Evolutionary conservation across 2,888 invertebrate genomes (phyloP).

Genomic region (Cacoxenus indagator): DNA sequence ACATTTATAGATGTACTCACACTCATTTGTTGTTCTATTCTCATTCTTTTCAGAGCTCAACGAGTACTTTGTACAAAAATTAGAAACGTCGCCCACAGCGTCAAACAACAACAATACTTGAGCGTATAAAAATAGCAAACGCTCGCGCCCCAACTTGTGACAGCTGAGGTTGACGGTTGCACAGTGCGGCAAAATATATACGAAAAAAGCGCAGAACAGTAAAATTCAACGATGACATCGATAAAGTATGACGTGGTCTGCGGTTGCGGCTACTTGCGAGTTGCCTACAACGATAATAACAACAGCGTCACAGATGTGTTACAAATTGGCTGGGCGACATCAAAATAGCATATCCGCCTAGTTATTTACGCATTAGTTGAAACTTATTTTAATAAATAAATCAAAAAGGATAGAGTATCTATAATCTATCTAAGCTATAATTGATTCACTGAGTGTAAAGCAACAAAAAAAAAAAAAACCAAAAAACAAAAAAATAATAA

Average conservation of each 20-base stretch:
- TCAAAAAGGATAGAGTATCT: neutral
- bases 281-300: no score
- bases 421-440: conserved; percentile 21
- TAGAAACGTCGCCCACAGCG: conserved; percentile 12
- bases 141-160: conserved; percentile 51
- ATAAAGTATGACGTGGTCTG: conserved; percentile 17
- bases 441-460: no score
- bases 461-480: conserved; percentile 27
- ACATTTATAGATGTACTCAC: neutral
- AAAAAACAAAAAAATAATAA: conserved; percentile 35
- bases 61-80: neutral
- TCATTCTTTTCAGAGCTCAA: conserved; percentile 51
- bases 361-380: conserved; percentile 21
- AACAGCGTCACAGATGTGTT: conserved; percentile 49
- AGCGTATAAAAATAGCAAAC: conserved; percentile 51
- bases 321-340: conserved; percentile 33
- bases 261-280: conserved; percentile 18
- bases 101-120: conserved; percentile 24
- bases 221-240: conserved; percentile 43
- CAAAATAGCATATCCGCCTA: conserved; percentile 42
- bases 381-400: neutral
- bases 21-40: conserved; percentile 34
- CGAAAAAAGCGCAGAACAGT: neutral
- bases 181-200: neutral
- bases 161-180: conserved; percentile 47